Base-by-base conservation (phyloP, 1,140 invertebrate species). In the Glossosoma conforme region DNA sequence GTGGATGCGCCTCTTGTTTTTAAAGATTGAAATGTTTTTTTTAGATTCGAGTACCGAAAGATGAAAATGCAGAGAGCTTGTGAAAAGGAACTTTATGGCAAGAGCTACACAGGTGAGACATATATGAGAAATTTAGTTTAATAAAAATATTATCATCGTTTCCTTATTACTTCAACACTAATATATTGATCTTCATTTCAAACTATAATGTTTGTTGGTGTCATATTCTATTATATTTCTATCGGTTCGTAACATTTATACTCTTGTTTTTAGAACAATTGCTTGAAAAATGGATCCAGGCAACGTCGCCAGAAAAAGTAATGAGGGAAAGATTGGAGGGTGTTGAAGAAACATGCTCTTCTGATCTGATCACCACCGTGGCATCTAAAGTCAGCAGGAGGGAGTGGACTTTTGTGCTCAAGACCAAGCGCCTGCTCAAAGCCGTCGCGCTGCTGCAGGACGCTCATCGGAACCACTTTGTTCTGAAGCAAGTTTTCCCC, bases 391-490 rank as follows among this genome's bases (percentile, higher is more conserved):
- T 79, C 50, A 83, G 79, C 54, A 76, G 74, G 44, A 74, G 79
- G 41, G 75, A 79, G 33, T 87, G 86, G 86, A 77, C 75, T 3
- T 87, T 87, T 59, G 75, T 74, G 5, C 47, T 87, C 48, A 77
- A 75, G 52, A 75, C 76, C 0, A 61, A 58, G 22, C 64, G 65
- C 33, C 59, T 65, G 0, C 61, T 85, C 0, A 76, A 77, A 59
- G 80, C 82, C 21, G 75, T 90, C 15, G 84, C 83, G 2, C 66
- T 92, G 2, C 67, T 88, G 0, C 78, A 87, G 60, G 86, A 90
- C 59, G 77, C 79, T 2, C 79, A 87, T 65, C 72, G 84, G 20
- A 80, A 81, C 47, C 83, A 91, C 65, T 91, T 90, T 68, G 66
- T 72, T 11, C 66, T 89, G 3, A 78, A 77, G 48, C 76, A 68